phyloP scores from a whole-genome alignment of 2,888 invertebrate genomes.

The Protodeltote pygarga region DNA sequence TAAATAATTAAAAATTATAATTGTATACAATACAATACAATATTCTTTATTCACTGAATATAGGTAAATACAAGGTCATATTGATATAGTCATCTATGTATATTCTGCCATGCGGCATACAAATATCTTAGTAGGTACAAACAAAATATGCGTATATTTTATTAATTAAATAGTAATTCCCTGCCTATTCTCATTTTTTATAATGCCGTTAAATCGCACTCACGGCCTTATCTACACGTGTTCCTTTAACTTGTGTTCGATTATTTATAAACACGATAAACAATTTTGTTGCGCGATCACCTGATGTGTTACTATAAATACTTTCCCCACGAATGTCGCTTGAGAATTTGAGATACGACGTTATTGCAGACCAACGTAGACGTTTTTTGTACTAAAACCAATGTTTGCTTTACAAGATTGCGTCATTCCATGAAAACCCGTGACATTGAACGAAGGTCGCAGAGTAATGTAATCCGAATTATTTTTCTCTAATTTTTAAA shows the following conservation, averaged over 20 bases:
- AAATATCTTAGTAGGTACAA: too few species aligned
- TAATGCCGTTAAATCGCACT: neutral
- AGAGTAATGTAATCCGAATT: slow-evolving; percentile 15
- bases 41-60: too few species aligned
- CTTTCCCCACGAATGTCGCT: slow-evolving; percentile 1
- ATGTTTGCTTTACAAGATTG: slow-evolving; percentile 6
- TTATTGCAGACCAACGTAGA: neutral
- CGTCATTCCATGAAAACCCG: neutral
- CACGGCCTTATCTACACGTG: slow-evolving; percentile 41
- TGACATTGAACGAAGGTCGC: slow-evolving; percentile 13
- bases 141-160: too few species aligned
- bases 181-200: too few species aligned
- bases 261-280: slow-evolving; percentile 45
- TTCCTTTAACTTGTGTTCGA: slow-evolving; percentile 24
- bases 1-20: too few species aligned
- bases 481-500: neutral
- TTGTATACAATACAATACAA: too few species aligned
- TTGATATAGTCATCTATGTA: too few species aligned
- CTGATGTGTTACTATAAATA: slow-evolving; percentile 27
- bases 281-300: slow-evolving; percentile 39
- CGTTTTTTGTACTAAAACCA: too few species aligned
- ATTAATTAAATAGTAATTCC: too few species aligned
- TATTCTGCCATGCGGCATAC: too few species aligned
- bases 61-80: too few species aligned
- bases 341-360: neutral